These are phyloP conservation scores for Mormoops blainvillei DNA, from an alignment of 2,113 vertebrate genomes.

Conservation along the genomic window DNA sequence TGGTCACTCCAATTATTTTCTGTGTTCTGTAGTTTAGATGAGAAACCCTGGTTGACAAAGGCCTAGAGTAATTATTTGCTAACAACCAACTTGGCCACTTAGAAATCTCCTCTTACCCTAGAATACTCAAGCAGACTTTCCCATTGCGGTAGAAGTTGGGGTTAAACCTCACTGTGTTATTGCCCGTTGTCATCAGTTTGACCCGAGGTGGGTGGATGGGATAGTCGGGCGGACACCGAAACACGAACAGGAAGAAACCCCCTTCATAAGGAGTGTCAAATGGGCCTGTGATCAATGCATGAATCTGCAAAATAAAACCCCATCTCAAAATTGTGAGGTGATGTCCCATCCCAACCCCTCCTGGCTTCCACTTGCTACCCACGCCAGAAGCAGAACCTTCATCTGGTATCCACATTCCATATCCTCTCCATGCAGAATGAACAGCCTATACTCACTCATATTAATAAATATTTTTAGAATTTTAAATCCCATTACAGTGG, in stretches of 20 bases:
- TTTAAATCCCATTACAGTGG: background rate
- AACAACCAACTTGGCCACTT: constrained; percentile 44
- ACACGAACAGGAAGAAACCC: constrained; percentile 99
- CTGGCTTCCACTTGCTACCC: constrained; percentile 30
- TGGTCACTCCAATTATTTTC: background rate
- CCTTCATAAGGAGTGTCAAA: constrained; percentile 99
- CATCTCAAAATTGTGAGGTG: constrained; percentile 70
- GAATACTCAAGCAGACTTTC: constrained; percentile 99
- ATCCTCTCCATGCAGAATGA: background rate
- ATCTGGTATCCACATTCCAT: background rate
- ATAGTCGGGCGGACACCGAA: constrained; percentile 98
- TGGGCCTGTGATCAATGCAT: constrained; percentile 97
- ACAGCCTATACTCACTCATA: background rate
- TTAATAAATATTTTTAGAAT: background rate
- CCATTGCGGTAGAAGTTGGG: constrained; percentile 99
- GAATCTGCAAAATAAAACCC: constrained; percentile 92
- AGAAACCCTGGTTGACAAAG: constrained; percentile 23
- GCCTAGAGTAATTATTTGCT: constrained; percentile 35
- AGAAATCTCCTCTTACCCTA: constrained; percentile 88
- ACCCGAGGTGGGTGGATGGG: constrained; percentile 98
- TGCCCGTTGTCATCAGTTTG: constrained; percentile 98
- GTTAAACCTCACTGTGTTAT: constrained; percentile 98
- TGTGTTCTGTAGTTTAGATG: background rate
- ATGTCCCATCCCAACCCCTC: constrained; percentile 55
- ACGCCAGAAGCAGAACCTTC: background rate